These are phyloP conservation scores for Rallus limicola DNA, from an alignment of 2,113 vertebrate genomes.

Conservation along the genomic window DNA sequence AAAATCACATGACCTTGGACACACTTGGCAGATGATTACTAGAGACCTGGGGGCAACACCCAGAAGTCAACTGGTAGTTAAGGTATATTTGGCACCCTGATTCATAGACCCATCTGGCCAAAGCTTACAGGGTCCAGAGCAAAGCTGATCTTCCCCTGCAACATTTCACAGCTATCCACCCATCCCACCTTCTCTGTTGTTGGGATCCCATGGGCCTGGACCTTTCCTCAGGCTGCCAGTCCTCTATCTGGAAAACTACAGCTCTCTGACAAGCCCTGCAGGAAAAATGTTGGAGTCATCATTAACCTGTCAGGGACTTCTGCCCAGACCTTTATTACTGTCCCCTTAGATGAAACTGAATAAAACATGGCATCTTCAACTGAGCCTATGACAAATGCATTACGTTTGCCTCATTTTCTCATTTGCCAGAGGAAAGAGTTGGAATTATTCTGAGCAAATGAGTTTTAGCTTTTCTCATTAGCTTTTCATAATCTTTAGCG, in stretches of 20 bases:
- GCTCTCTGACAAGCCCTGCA: neutral
- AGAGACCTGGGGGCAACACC: neutral
- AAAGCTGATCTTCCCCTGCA: neutral
- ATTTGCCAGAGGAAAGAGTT: neutral
- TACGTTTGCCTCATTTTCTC: neutral
- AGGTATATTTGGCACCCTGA: neutral
- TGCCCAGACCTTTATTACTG: neutral
- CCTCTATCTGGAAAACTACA: neutral
- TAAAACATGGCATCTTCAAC: neutral
- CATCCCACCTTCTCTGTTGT: neutral
- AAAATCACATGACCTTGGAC: neutral
- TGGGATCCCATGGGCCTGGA: neutral
- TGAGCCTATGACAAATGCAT: neutral
- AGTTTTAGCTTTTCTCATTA: slow-evolving; percentile 42
- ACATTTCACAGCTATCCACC: neutral
- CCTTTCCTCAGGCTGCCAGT: neutral
- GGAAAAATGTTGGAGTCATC: neutral
- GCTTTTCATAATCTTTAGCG: neutral
- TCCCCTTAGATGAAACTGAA: neutral
- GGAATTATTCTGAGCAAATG: slow-evolving; percentile 5
- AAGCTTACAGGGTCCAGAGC: neutral
- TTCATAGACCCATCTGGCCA: neutral
- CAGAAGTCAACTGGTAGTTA: neutral
- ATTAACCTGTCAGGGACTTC: neutral
- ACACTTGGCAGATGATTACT: neutral